phyloP scores from a whole-genome alignment of 2,797 vertebrate species.

The Sebastes cheni region DNA sequence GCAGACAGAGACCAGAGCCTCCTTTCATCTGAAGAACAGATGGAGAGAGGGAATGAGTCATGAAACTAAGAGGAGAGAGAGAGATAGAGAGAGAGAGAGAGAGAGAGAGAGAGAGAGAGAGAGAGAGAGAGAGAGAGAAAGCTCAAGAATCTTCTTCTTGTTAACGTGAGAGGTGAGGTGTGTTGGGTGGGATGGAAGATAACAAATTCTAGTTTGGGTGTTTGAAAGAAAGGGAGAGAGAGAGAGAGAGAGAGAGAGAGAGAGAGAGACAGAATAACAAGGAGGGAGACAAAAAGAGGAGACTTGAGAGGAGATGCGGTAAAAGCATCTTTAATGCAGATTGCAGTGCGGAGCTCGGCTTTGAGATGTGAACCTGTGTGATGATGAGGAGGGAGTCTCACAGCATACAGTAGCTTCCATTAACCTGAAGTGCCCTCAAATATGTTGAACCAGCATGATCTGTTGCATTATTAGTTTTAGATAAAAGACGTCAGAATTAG shows the following conservation, averaged over 20 bases:
- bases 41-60: slow-evolving; percentile 26
- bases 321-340: slow-evolving; percentile 33
- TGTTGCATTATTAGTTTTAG: background rate
- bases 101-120: too few species aligned
- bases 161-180: slow-evolving; percentile 24
- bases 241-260: background rate
- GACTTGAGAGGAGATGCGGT: slow-evolving; percentile 1
- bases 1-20: slow-evolving; percentile 52
- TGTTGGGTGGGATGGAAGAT: slow-evolving; percentile 29
- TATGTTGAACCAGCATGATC: background rate
- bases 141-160: slow-evolving; percentile 25
- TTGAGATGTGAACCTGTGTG: slow-evolving; percentile 26
- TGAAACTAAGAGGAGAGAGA: background rate
- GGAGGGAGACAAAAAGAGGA: background rate
- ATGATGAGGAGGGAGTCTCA: slow-evolving; percentile 2
- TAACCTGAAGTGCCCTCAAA: background rate
- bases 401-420: background rate
- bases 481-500: background rate
- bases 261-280: slow-evolving; percentile 17
- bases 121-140: background rate
- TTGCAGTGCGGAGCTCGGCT: slow-evolving; percentile 6
- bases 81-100: too few species aligned
- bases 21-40: slow-evolving; percentile 62
- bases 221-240: slow-evolving; percentile 10
- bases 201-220: slow-evolving; percentile 26